Evolutionary conservation across 2,113 vertebrate genomes (phyloP), one percentile per base, ranked within the genome.

Genomic region (Noctilio leporinus): DNA sequence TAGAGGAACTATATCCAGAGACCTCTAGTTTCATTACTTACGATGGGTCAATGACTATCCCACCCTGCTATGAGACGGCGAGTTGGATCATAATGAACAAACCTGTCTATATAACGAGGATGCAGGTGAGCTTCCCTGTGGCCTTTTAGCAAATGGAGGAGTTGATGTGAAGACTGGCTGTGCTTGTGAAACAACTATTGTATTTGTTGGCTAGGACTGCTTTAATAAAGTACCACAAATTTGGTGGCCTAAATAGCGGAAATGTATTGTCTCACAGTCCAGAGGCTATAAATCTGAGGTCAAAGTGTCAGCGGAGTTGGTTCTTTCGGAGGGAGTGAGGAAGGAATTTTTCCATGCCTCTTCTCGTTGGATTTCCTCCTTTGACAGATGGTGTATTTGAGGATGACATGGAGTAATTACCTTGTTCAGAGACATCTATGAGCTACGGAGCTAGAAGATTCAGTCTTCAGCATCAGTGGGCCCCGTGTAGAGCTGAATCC

Each of bases 31-130:
- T 99, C 97, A 99, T 99, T 97, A 99, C 99, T 0, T 99, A 99
- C 0, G 99, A 99, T 80, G 99, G 99, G 85, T 99, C 99, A 0
- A 99, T 99, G 99, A 99, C 99, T 82, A 99, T 99, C 96, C 99
- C 99, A 20, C 99, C 99, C 26, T 99, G 99, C 97, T 99, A 99
- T 94, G 99, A 99, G 98, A 99, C 99, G 0, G 99, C 99, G 89
- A 99, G 99, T 38, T 99, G 99, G 99, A 99, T 99, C 97, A 99
- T 99, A 98, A 99, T 99, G 99, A 99, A 99, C 98, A 99, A 99
- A 95, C 99, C 99, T 4, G 99, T 99, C 97, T 99, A 99, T 94
- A 99, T 99, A 97, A 99, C 99, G 78, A 99, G 99, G 97, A 99
- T 99, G 99, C 99, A 99, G 99, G 99, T 99, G 98, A 98, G 96